Base-by-base conservation (phyloP, 1,140 invertebrate species). In the Pinna nobilis region DNA sequence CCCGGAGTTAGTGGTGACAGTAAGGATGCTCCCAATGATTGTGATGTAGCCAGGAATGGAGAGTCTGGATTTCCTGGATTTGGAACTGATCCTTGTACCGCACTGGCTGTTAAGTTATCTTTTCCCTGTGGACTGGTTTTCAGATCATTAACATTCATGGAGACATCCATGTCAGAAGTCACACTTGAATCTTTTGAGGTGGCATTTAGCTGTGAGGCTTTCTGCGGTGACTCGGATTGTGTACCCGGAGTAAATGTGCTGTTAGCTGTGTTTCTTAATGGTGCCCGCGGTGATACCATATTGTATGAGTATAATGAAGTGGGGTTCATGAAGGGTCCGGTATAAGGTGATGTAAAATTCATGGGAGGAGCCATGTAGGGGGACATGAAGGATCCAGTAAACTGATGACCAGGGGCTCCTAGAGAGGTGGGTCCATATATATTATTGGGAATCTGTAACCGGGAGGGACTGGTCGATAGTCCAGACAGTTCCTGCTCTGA, bases 121-220 rank as follows among this genome's bases (percentile, higher is more conserved):
- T 37, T 50, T 28, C 20, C 35, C 18, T 30, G 51, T 28, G 66
- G 39, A 59, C 28, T 47, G n/a, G 51, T 44, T 9, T 59, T 55
- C 15, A 60, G 55, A 53, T 69, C 66, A 32, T 37, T 59, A 20
- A 69, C 53, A n/a, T 59, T 57, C 39, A 69, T 20, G 2, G 66
- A 55, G 2, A 20, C 35, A n/a, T 69, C 66, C 6, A 32, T 33
- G 4, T 69, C 28, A 32, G 51, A 47, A 18, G 66, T 57, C n/a
- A 41, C 60, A n/a, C 37, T 44, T 57, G 66, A 59, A 20, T 32
- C 28, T 7, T 11, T 18, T 6, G 60, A 15, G 23, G 15, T 20
- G 37, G 23, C 18, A 28, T 11, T 44, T 28, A 30, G 33, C 4
- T 63, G 28, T 28, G 23, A 28, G 37, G 37, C 7, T n/a, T 39